Percentiles rank a stretch among this genome's conserved stretches.
Conservation (phyloP, 2,797 vertebrate genomes). For the Pristis pectinata region DNA sequence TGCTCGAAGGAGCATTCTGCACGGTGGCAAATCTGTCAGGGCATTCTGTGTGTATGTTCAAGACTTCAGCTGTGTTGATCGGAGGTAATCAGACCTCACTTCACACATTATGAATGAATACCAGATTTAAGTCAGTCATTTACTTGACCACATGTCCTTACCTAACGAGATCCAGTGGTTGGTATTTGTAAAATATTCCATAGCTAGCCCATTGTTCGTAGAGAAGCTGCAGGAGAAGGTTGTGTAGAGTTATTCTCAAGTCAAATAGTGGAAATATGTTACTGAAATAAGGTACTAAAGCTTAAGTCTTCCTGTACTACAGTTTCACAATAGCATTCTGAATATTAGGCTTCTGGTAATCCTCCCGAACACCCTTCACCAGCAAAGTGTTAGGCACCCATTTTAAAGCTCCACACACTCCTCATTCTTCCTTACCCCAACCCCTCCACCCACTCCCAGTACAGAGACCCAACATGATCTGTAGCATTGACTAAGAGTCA, state of each 20-base stretch:
- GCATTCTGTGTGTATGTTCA: too few relatives aligned
- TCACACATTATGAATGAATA: neutral
- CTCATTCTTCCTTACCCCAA: too few relatives aligned
- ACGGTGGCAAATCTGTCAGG: neutral
- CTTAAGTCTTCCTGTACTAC: neutral
- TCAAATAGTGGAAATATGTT: too few relatives aligned
- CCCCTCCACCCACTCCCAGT: too few relatives aligned
- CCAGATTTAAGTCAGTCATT: constrained; percentile 20
- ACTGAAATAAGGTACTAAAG: neutral
- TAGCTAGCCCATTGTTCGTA: constrained; percentile 94
- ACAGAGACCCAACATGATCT: neutral
- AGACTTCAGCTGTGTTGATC: neutral
- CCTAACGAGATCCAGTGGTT: constrained; percentile 91
- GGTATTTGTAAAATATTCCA: constrained; percentile 90
- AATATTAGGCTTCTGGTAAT: too few relatives aligned
- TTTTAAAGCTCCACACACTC: neutral
- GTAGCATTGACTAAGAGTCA: too few relatives aligned
- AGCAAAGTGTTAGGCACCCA: too few relatives aligned
- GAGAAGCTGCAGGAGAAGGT: constrained; percentile 68
- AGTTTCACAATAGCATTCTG: neutral
- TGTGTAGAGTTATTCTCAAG: neutral
- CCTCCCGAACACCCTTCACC: too few relatives aligned
- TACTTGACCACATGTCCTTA: constrained; percentile 51
- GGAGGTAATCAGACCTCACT: neutral
- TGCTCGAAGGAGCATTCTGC: neutral